phyloP scores from a whole-genome alignment of 2,113 vertebrate species.

The Antennarius striatus region DNA sequence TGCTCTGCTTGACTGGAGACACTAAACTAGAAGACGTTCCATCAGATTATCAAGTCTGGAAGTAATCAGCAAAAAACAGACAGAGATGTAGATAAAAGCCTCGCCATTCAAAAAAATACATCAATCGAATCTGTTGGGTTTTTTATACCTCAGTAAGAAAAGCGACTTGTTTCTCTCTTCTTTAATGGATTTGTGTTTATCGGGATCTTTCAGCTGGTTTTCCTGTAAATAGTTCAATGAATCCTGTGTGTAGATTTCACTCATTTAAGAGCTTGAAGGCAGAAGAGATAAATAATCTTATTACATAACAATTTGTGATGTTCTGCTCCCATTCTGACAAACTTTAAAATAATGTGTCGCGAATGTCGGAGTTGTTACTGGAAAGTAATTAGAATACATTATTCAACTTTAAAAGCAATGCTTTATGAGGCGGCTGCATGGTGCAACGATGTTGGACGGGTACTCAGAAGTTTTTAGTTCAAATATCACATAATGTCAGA shows the following conservation, averaged over 20 bases:
- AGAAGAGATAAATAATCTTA: no score
- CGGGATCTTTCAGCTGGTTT: constrained; percentile 17
- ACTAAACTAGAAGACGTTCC: constrained; percentile 31
- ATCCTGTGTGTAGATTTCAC: neutral
- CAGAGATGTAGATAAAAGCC: constrained; percentile 17
- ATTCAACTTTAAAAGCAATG: no score
- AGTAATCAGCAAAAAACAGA: constrained; percentile 30
- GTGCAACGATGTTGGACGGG: no score
- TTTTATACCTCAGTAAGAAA: constrained; percentile 20
- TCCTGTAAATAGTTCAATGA: constrained; percentile 6
- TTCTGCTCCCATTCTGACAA: neutral
- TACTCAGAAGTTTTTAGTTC: no score
- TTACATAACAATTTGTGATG: neutral
- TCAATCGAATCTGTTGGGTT: constrained; percentile 40
- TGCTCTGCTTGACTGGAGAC: constrained; percentile 49
- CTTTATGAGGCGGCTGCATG: no score
- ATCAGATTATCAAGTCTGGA: constrained; percentile 31
- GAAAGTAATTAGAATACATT: no score
- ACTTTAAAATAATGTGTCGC: neutral
- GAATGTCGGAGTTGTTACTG: no score
- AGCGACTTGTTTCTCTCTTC: neutral
- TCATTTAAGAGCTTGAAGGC: no score
- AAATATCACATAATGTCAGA: no score
- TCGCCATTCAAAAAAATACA: neutral
- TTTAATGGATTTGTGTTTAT: constrained; percentile 13